Evolutionary conservation across 2,888 invertebrate species (phyloP), one percentile per base, ranked within the genome.

Genomic region (Plagiodera versicolora): DNA sequence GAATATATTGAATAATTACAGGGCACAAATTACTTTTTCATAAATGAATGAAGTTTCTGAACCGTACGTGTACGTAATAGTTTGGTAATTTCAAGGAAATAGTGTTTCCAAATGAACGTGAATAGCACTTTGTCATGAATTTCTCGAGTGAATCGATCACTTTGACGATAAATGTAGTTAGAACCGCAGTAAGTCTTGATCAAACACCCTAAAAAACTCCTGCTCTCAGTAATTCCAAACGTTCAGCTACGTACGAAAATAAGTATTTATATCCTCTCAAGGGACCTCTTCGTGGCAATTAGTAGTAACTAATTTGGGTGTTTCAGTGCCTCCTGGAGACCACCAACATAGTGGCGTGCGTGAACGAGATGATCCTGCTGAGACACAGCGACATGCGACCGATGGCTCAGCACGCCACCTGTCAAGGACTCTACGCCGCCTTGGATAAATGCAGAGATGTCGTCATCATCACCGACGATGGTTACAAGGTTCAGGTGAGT

Each of bases 401-500:
- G 51, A 87, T 90, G 68, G 86, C 89, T 76, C 91, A 93, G 76
- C 85, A 94, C 63, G 87, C 89, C 47, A 91, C 94, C 0, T 86
- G 89, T 17, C 88, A 91, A 71, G 90, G 94, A 4, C 85, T 96
- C 16, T 89, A 93, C 68, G 87, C 91, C 19, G 94, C 95, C n/a
- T 83, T 92, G 56, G 94, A 95, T 80, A 88, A 90, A 76, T 91
- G 91, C 75, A 86, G 88, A 60, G 95, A 96, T 79, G 87, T 94
- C 69, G 88, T 96, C 16, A 90, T 95, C 70, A 87, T 97, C 69
- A 94, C 95, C 17, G 93, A 94, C 78, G 90, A 91, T 73, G 87
- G 89, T 73, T 90, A 92, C 76, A 86, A 89, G 80, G 88, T 95
- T 78, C 89, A 92, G 83, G 92, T 91, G 73, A 80, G 80, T 75